These are phyloP conservation scores for Pyrocephalus nanus DNA, from an alignment of 2,797 vertebrate species.

Conservation along the genomic window DNA sequence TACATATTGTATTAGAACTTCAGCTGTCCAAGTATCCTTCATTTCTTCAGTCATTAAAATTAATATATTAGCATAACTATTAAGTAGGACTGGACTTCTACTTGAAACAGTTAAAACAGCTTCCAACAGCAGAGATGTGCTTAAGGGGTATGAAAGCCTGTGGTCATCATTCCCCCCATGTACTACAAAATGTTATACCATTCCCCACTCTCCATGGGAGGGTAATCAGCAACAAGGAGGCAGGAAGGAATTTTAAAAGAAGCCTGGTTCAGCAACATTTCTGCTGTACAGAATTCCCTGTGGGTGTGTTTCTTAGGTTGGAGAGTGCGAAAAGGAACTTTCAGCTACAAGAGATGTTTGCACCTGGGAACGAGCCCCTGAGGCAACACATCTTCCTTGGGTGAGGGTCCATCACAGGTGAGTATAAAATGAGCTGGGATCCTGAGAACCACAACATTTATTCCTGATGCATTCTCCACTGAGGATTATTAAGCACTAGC, in stretches of 20 bases:
- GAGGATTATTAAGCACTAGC: background rate
- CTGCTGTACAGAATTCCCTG: background rate
- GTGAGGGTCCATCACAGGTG: background rate
- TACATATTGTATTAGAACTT: slow-evolving; percentile 24
- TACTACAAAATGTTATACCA: background rate
- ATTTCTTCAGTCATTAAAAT: slow-evolving; percentile 10
- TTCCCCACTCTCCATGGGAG: background rate
- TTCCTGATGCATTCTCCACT: background rate
- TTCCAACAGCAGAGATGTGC: background rate
- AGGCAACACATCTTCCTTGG: background rate
- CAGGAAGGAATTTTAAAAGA: background rate
- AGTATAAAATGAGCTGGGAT: background rate
- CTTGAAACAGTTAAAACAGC: background rate
- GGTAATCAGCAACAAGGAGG: background rate
- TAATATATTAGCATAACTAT: background rate
- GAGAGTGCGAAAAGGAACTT: background rate
- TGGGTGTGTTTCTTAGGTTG: background rate
- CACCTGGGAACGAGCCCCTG: background rate
- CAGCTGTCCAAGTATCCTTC: background rate
- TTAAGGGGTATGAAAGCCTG: background rate
- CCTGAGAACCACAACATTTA: background rate
- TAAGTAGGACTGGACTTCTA: background rate
- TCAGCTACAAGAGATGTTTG: background rate
- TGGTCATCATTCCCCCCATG: background rate
- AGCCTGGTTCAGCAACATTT: background rate